Evolutionary conservation across 2,888 invertebrate genomes (phyloP).

Genomic region (Erannis defoliaria): DNA sequence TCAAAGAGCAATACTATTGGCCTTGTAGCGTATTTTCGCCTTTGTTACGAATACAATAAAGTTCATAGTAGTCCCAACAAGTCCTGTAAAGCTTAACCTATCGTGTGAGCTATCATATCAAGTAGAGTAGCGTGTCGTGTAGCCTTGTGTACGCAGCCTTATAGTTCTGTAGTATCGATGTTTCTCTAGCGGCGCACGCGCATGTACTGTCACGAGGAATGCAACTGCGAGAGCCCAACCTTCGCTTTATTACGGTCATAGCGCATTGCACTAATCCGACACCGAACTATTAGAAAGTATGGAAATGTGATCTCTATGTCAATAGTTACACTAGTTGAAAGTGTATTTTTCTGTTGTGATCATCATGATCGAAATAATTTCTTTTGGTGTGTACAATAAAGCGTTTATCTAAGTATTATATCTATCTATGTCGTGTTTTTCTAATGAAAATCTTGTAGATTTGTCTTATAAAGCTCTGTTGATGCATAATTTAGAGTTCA

Average conservation of each 20-base stretch:
- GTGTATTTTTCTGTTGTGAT: too few relatives aligned
- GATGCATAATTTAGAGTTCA: not conserved
- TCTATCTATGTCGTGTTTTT: not conserved
- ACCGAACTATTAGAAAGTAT: not conserved
- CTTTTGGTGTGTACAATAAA: too few relatives aligned
- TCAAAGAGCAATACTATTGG: conserved; percentile 19
- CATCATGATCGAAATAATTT: too few relatives aligned
- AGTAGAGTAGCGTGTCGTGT: conserved; percentile 27
- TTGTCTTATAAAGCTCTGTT: too few relatives aligned
- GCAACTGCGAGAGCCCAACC: not conserved
- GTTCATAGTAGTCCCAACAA: not conserved
- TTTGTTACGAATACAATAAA: not conserved
- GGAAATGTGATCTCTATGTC: not conserved
- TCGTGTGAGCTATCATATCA: conserved; percentile 25
- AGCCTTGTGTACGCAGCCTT: conserved; percentile 40
- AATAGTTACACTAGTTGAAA: too few relatives aligned
- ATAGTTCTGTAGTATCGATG: conserved; percentile 33
- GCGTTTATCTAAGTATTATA: too few relatives aligned
- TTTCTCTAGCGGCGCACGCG: conserved; percentile 19
- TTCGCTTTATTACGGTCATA: not conserved
- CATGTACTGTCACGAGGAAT: conserved; percentile 21
- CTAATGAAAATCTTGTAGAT: not conserved
- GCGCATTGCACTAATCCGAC: not conserved
- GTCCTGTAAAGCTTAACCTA: not conserved
- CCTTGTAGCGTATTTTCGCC: conserved; percentile 19